A percentile compares a stretch with the other conserved stretches of the same genome.
Conservation (phyloP, 2,113 vertebrate species). For the Mirounga angustirostris region DNA sequence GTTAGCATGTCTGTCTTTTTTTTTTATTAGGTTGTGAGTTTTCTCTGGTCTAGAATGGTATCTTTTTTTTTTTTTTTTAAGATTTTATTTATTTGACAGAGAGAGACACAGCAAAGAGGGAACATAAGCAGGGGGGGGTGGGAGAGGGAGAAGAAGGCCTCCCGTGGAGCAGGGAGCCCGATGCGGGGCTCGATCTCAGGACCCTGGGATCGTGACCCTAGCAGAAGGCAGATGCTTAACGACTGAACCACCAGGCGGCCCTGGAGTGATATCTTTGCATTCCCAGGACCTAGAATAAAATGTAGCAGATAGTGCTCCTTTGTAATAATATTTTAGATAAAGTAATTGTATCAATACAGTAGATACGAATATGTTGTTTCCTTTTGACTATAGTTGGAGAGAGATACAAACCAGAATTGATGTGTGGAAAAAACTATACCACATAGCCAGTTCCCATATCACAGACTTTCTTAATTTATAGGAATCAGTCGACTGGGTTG, state of each 20-base stretch:
- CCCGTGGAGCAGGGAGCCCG: no score
- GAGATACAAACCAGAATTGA: not conserved
- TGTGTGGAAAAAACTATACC: conserved; percentile 19
- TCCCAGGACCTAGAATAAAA: not conserved
- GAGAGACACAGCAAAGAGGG: no score
- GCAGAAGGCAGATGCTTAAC: no score
- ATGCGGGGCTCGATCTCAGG: no score
- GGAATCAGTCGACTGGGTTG: conserved; percentile 95
- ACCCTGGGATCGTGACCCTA: no score
- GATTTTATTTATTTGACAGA: no score
- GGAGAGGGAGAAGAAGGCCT: no score
- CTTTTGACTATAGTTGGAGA: conserved; percentile 31
- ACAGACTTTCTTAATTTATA: conserved; percentile 81
- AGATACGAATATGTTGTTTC: conserved; percentile 20
- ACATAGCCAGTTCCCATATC: not conserved
- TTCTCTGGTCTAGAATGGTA: not conserved
- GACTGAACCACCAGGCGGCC: no score
- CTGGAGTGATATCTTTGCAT: not conserved
- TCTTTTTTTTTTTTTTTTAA: not conserved
- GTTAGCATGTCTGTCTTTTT: not conserved
- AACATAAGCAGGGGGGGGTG: no score
- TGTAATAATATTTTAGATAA: conserved; percentile 62
- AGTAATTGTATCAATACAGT: conserved; percentile 19
- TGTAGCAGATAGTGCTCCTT: not conserved
- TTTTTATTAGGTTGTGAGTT: not conserved